Evolutionary conservation across 2,113 vertebrate species (phyloP).

Genomic region (Aepyceros melampus): DNA sequence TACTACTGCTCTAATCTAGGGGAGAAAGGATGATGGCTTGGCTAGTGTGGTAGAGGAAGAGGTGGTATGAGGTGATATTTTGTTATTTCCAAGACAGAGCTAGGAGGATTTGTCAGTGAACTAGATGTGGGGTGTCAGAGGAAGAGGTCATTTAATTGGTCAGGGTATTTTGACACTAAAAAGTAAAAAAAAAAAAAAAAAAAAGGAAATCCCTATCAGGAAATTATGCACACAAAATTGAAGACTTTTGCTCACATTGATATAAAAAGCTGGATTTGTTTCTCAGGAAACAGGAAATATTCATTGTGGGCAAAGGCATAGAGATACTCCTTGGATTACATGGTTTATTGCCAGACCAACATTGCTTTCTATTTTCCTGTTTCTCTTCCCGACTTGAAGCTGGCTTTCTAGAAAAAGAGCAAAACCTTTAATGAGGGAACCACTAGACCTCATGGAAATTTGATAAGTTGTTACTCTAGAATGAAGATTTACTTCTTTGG

Average conservation of each 20-base stretch:
- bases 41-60: neutral
- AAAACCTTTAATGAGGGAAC: neutral
- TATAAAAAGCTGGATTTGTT: neutral
- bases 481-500: neutral
- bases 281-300: neutral
- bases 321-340: neutral
- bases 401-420: conserved; percentile 41
- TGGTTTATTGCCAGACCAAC: conserved; percentile 44
- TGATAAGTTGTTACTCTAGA: neutral
- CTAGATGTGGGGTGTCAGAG: neutral
- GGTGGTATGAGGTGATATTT: neutral
- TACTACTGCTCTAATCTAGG: neutral
- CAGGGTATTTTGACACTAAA: neutral
- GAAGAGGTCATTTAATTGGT: neutral
- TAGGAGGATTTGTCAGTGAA: neutral
- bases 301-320: neutral
- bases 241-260: neutral
- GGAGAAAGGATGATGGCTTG: neutral
- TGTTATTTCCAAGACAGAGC: neutral
- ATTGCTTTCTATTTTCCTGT: conserved; percentile 42
- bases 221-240: neutral
- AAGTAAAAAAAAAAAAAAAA: neutral
- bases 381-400: neutral
- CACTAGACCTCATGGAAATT: neutral
- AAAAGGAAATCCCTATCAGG: neutral